A percentile compares a stretch with the other conserved stretches of the same genome.
These are phyloP conservation scores for Zaprionus africanus DNA, from an alignment of 1,140 invertebrate species.

Conservation along the genomic window DNA sequence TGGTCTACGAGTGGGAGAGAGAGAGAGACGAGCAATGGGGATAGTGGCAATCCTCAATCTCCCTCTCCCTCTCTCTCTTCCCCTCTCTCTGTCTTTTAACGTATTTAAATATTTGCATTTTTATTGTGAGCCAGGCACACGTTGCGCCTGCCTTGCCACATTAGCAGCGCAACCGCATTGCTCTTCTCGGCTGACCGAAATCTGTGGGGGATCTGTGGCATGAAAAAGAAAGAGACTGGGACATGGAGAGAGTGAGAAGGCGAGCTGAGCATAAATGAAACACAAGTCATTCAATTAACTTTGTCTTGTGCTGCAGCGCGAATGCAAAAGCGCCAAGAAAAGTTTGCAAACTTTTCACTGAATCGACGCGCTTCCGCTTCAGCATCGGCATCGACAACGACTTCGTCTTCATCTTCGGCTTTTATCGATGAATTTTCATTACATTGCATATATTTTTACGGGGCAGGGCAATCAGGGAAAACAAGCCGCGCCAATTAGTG, in stretches of 20 bases:
- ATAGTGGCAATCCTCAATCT: not conserved
- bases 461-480: slow-evolving; percentile 65
- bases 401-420: slow-evolving; percentile 34
- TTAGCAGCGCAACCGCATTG: slow-evolving; percentile 57
- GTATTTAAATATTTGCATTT: slow-evolving; percentile 77
- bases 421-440: slow-evolving; percentile 76
- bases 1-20: slow-evolving; percentile 19
- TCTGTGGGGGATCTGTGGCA: slow-evolving; percentile 29
- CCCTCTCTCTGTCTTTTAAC: slow-evolving; percentile 30
- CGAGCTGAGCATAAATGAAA: slow-evolving; percentile 54
- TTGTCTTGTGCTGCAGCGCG: slow-evolving; percentile 34
- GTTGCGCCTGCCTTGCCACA: slow-evolving; percentile 59
- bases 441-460: slow-evolving; percentile 73
- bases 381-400: not conserved
- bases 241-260: not conserved
- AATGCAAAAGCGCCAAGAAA: slow-evolving; percentile 59
- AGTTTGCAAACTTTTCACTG: slow-evolving; percentile 60
- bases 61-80: not conserved
- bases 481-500: slow-evolving; percentile 76
- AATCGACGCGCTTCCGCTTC: slow-evolving; percentile 38
- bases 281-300: slow-evolving; percentile 78
- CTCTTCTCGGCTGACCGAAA: slow-evolving; percentile 42
- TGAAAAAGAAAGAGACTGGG: not conserved
- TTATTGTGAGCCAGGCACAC: slow-evolving; percentile 61
- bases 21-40: not conserved